Base-by-base conservation (phyloP, 2,797 vertebrate genomes). In the Phyllotis vaccarum region DNA sequence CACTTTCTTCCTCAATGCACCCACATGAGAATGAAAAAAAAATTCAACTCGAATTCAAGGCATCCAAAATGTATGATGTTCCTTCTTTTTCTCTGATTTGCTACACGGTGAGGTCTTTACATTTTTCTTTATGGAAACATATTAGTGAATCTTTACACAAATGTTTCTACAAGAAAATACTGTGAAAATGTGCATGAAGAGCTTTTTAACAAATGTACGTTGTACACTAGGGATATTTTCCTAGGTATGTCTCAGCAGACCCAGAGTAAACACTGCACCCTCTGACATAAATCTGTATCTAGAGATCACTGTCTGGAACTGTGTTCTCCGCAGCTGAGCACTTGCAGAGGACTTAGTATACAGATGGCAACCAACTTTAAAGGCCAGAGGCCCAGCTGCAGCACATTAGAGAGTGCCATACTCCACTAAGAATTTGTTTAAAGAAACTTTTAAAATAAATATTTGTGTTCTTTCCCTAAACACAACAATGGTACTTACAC, bases 391-490 rank as follows among this genome's bases (percentile, higher is more conserved):
- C 89, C 91, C 89, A 92, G 97, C 93, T 98, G 85, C 87, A 95
- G 64, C 90, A 89, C 86, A 97, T 95, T 86, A 97, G 92, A 22
- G 40, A 93, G 85, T 62, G 70, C 89, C 95, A 29, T 86, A 78
- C 94, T 86, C 54, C 83, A 46, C 76, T 79, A 88, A 81, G 76
- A 94, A 91, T 60, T 74, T 68, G 80, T 96, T 92, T 96, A 87
- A 97, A 96, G 92, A 96, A 97, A 96, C 70, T 54, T 89, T 0
- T 88, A 16, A 98, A 97, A 97, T 95, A 97, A 96, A 98, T 91
- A 97, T 96, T 88, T 96, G 97, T 90, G 85, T 92, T 90, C 86
- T 90, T 95, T 94, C 43, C 54, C 92, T 93, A 97, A 82, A 95
- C 81, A 97, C 43, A 97, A 76, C 86, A 96, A 97, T 64, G 95